Conservation (phyloP, 2,113 vertebrate genomes). For the Oxyruncus cristatus region DNA sequence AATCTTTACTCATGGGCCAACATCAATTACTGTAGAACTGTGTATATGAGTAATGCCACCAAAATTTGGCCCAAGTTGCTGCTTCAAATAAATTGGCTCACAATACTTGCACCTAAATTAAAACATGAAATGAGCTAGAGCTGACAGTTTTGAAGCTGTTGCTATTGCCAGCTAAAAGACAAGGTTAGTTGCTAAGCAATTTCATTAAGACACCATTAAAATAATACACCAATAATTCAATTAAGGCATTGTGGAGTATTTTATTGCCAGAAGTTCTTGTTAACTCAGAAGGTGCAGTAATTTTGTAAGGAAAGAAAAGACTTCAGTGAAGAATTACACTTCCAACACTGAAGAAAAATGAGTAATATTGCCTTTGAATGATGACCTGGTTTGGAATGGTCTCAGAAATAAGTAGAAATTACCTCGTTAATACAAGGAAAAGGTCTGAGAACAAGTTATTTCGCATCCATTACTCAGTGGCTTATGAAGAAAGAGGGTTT, state of each 20-base stretch:
- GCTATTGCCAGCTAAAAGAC: background rate
- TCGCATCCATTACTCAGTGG: background rate
- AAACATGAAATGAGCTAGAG: background rate
- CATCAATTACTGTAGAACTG: background rate
- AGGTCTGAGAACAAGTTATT: background rate
- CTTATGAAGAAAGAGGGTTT: background rate
- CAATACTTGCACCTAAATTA: background rate
- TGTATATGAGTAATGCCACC: background rate
- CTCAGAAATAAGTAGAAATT: background rate
- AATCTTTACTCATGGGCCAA: background rate
- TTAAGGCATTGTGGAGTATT: background rate
- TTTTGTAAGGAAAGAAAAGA: background rate
- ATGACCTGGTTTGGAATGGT: background rate
- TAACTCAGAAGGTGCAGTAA: slow-evolving; percentile 20
- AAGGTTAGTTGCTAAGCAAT: slow-evolving; percentile 45
- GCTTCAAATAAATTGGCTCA: slow-evolving; percentile 1
- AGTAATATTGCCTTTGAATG: background rate
- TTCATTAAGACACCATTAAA: slow-evolving; percentile 49
- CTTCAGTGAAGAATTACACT: background rate
- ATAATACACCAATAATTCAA: slow-evolving; percentile 42
- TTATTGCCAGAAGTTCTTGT: slow-evolving; percentile 25
- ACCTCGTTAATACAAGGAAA: background rate
- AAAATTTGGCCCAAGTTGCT: background rate
- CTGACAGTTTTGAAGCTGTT: background rate
- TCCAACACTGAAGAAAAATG: background rate